Base-by-base conservation (phyloP, 2,888 invertebrate species). In the Molorchus minor region DNA sequence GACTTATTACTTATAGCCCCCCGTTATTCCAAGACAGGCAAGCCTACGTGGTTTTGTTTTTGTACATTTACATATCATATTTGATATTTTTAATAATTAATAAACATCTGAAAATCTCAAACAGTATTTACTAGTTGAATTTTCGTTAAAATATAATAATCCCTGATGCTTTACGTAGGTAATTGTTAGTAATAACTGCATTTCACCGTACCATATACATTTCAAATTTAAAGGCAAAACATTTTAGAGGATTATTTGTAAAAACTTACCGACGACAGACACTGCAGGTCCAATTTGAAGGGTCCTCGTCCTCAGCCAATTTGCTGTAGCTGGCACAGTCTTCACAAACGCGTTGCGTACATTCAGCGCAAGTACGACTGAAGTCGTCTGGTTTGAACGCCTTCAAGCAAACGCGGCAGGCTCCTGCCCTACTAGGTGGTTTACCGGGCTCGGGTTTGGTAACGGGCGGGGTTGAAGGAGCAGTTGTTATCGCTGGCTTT, bases 311-410 rank as follows among this genome's bases (percentile, higher is more conserved):
- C 75, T 92, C 91, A 62, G 91, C 88, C 56, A 91, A 86, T 74
- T 93, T 92, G 70, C 94, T 94, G 80, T 95, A 95, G 52, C 93
- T 94, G 68, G 94, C 94, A 79, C 95, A 95, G 81, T 95, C 95
- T 80, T 95, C 95, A 80, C 95, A 95, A 49, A 95, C 77, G 69
- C 92, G 88, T 77, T 94, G 93, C 75, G 93, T 90, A 81, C 95
- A 96, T 82, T 94, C 94, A 75, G 89, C 90, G 82, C 95, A 96
- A 49, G 89, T 91, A 79, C 92, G 89, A 80, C 89, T 93, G 79
- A 91, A 92, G 79, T 95, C 95, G 61, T 93, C 93, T 0, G 92
- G 92, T 76, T 92, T 92, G 79, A 96, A 88, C 57, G 92, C 92
- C 81, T 95, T 95, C 68, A 94, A 84, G 79, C 94, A 94, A 19